Conservation (phyloP, 2,888 invertebrate genomes). For the Sceliomorpha sp. region DNA sequence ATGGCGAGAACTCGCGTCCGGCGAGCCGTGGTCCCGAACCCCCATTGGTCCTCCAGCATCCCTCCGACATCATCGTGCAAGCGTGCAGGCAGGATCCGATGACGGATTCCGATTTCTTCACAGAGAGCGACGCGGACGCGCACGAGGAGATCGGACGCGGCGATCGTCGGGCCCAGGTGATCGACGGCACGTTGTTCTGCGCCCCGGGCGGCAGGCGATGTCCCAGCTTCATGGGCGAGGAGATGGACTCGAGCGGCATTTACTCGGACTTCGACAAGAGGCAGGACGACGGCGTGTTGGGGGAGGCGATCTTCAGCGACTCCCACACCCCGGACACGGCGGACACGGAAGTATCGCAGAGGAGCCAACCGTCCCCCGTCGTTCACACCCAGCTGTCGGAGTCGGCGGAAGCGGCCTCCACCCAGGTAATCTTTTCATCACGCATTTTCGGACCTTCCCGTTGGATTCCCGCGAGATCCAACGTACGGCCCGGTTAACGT, state of each 20-base stretch:
- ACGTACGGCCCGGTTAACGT: too few species aligned
- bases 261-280: slow-evolving; percentile 92
- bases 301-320: slow-evolving; percentile 77
- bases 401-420: slow-evolving; percentile 68
- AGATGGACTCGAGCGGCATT: slow-evolving; percentile 95
- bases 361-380: slow-evolving; percentile 79
- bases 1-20: slow-evolving; percentile 93
- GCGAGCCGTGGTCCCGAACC: slow-evolving; percentile 91
- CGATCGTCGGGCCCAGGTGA: slow-evolving; percentile 89
- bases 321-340: slow-evolving; percentile 86
- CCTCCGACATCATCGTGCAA: slow-evolving; percentile 54
- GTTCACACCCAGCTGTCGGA: slow-evolving; percentile 68
- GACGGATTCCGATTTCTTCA: slow-evolving; percentile 95
- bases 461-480: too few species aligned
- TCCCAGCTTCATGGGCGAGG: slow-evolving; percentile 83
- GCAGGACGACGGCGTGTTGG: slow-evolving; percentile 83
- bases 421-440: too few species aligned
- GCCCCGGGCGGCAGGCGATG: slow-evolving; percentile 74
- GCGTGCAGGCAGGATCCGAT: slow-evolving; percentile 89
- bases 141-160: slow-evolving; percentile 88
- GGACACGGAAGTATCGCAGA: slow-evolving; percentile 82
- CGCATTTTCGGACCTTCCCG: too few species aligned
- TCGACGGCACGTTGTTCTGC: slow-evolving; percentile 94
- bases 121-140: slow-evolving; percentile 93
- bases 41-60: slow-evolving; percentile 82